These are phyloP conservation scores for Spinibarbus caldwelli DNA, from an alignment of 2,797 vertebrate species.

Conservation along the genomic window DNA sequence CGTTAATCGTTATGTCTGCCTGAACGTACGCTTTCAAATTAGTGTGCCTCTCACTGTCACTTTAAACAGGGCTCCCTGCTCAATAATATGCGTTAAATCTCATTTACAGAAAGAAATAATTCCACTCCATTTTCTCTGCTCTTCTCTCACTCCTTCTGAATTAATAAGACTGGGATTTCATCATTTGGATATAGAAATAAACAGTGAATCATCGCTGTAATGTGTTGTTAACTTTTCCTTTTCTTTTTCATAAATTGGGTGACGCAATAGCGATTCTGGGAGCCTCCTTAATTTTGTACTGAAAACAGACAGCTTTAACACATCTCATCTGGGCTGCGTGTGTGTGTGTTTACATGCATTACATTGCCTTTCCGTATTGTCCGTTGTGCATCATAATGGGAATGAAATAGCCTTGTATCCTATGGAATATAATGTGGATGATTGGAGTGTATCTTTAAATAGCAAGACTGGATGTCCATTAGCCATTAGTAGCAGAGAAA, in stretches of 20 bases:
- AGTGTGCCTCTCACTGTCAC: constrained; percentile 67
- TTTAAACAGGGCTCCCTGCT: constrained; percentile 42
- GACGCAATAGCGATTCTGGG: constrained; percentile 33
- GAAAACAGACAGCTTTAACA: constrained; percentile 70
- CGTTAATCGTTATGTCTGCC: constrained; percentile 56
- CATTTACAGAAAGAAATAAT: constrained; percentile 61
- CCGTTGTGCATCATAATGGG: constrained; percentile 69
- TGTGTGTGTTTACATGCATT: constrained; percentile 41
- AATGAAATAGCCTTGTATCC: constrained; percentile 20
- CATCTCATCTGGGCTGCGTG: constrained; percentile 50
- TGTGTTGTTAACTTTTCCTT: constrained; percentile 30
- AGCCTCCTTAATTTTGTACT: constrained; percentile 58
- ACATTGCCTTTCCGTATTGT: constrained; percentile 59
- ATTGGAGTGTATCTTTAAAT: constrained; percentile 19
- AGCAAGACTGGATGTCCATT: neutral
- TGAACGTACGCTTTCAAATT: constrained; percentile 61
- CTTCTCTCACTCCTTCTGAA: constrained; percentile 49
- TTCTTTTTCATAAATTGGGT: constrained; percentile 37
- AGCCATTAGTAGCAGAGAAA: constrained; percentile 23
- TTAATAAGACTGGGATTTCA: constrained; percentile 62
- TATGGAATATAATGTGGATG: neutral
- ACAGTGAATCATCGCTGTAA: constrained; percentile 46
- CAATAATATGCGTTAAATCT: constrained; percentile 61
- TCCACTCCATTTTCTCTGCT: constrained; percentile 58
- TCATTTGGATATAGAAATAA: constrained; percentile 56